Evolutionary conservation across 2,797 vertebrate genomes (phyloP).

Genomic region (Helostoma temminkii): DNA sequence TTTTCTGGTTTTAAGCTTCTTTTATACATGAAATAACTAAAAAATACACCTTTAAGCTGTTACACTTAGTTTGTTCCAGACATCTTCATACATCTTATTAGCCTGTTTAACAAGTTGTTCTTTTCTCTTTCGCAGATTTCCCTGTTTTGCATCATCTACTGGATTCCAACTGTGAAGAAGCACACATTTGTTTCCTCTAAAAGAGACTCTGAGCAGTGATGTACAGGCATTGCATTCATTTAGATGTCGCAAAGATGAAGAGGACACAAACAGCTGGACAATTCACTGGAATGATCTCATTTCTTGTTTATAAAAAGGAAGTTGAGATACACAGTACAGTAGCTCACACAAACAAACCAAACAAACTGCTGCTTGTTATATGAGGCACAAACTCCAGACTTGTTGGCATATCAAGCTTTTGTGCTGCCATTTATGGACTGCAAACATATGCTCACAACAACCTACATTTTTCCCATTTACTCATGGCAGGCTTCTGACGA

Average conservation of each 20-base stretch:
- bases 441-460: conserved; percentile 53
- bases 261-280: conserved; percentile 34
- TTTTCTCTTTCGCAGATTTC: conserved; percentile 72
- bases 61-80: conserved; percentile 8
- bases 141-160: conserved; percentile 78
- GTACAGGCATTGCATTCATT: conserved; percentile 68
- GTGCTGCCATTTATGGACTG: conserved; percentile 43
- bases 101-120: conserved; percentile 34
- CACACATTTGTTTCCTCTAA: conserved; percentile 65
- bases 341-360: conserved; percentile 63
- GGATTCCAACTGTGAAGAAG: conserved; percentile 85
- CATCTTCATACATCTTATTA: conserved; percentile 11
- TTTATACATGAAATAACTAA: conserved; percentile 32
- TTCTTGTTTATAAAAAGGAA: conserved; percentile 45
- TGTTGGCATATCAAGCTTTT: conserved; percentile 54
- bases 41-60: conserved; percentile 36
- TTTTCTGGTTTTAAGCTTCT: neutral
- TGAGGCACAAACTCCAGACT: conserved; percentile 43
- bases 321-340: conserved; percentile 24
- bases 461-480: conserved; percentile 50
- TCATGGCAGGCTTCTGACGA: conserved; percentile 55
- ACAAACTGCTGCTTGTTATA: conserved; percentile 63
- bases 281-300: conserved; percentile 52
- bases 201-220: conserved; percentile 63
- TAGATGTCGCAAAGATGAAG: conserved; percentile 49